Evolutionary conservation across 2,888 invertebrate genomes (phyloP), one percentile per base, ranked within the genome.

Genomic region (Mimumesa dahlbomi): DNA sequence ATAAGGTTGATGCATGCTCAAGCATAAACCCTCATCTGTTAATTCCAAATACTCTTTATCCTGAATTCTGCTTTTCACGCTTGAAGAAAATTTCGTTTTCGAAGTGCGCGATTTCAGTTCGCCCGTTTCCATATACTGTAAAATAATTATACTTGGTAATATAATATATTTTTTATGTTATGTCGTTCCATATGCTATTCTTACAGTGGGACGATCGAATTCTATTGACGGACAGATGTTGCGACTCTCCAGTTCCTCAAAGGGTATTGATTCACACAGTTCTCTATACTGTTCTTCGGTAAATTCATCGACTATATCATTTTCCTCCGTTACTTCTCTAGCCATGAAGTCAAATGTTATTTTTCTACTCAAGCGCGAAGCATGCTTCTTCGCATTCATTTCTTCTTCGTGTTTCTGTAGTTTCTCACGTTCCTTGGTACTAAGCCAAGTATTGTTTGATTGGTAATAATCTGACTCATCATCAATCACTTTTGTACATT

Each of bases 1-100:
- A 94, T 96, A 98, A 0, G 98, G 98, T 87, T 99, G 98, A 90
- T 97, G 97, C 95, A 99, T 94, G 81, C 97, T 97, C 11, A 99
- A 90, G 87, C 98, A 98, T 80, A 94, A 91, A 0, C 98, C 97
- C 78, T 94, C 91, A 89, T 97, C 97, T 43, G 93, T 92, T 93
- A 97, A 95, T 91, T 95, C 95, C 83, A 94, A 92, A 53, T 95
- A 90, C 86, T 94, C 93, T 42, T 92, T 91, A 85, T 97, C 97
- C 86, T 97, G 97, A 11, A 95, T 92, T 1, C 93, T 66, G 38
- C 14, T 57, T 49, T 19, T 68, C 0, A 0, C 34, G 1, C n/a
- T 53, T 50, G 7, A 16, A 4, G 21, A 6, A 46, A 42, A 14
- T 11, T 9, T 50, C 1, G 5, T 13, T 42, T 18, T 58, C 3